Conservation (phyloP, 2,797 vertebrate genomes). For the Enteromius paludinosus region DNA sequence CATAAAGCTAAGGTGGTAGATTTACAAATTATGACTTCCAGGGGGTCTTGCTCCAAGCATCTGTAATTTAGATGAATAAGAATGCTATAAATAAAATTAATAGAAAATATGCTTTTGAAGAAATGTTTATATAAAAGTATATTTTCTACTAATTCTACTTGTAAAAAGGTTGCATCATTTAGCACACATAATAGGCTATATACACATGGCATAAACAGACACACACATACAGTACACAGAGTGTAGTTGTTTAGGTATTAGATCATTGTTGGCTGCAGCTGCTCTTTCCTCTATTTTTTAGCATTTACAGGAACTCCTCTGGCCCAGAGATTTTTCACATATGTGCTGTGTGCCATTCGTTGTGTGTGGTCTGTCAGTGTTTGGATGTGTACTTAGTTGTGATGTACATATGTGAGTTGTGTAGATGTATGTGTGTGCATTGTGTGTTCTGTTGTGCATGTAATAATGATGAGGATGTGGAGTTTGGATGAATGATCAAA, state of each 20-base stretch:
- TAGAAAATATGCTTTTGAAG: not conserved
- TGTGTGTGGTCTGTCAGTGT: not conserved
- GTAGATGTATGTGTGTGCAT: conserved; percentile 19
- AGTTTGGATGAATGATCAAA: not conserved
- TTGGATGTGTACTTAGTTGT: not conserved
- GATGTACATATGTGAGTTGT: conserved; percentile 10
- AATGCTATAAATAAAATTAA: too few relatives aligned
- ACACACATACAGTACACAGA: conserved; percentile 14
- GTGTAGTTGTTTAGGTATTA: conserved; percentile 62
- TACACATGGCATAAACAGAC: not conserved
- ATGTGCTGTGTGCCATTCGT: not conserved
- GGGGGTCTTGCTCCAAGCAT: too few relatives aligned
- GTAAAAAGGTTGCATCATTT: not conserved
- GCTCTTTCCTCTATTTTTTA: conserved; percentile 23
- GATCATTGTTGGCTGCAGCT: conserved; percentile 73
- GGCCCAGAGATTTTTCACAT: conserved; percentile 25
- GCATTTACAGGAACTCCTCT: conserved; percentile 56
- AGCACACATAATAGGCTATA: conserved; percentile 20
- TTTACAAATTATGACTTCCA: too few relatives aligned
- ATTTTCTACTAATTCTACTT: not conserved
- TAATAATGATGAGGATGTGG: not conserved
- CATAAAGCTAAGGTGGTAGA: too few relatives aligned
- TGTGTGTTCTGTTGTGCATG: conserved; percentile 50
- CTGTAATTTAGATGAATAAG: too few relatives aligned
- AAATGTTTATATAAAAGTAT: too few relatives aligned